Conservation (phyloP, 2,113 vertebrate species). For the Menidia beryllina region DNA sequence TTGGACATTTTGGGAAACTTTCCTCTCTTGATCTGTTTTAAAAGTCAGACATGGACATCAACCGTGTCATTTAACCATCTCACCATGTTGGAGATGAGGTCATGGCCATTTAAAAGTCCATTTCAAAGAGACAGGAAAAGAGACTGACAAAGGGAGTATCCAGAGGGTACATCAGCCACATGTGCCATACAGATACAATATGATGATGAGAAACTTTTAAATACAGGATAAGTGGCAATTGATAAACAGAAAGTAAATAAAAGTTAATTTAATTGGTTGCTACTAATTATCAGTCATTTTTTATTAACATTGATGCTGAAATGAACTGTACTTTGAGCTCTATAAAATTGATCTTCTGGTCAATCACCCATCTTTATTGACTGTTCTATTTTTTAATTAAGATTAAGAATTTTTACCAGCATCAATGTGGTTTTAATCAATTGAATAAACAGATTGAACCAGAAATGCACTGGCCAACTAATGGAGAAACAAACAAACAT, state of each 20-base stretch:
- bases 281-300: conserved; percentile 32
- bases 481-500: too few species aligned
- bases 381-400: too few species aligned
- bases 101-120: conserved; percentile 57
- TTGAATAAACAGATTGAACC: too few species aligned
- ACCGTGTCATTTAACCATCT: conserved; percentile 26
- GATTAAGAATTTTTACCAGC: too few species aligned
- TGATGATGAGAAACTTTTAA: conserved; percentile 1
- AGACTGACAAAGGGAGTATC: conserved; percentile 40
- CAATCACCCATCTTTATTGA: conserved; percentile 11
- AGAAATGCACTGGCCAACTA: too few species aligned
- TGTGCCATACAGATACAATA: conserved; percentile 27
- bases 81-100: conserved; percentile 43
- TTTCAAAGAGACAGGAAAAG: conserved; percentile 32
- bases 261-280: conserved; percentile 34
- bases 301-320: conserved; percentile 14
- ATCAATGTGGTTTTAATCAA: too few species aligned
- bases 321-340: conserved; percentile 10
- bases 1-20: conserved; percentile 28
- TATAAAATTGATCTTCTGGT: conserved; percentile 33
- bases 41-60: conserved; percentile 34
- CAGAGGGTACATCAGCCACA: conserved; percentile 23
- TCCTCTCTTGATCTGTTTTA: conserved; percentile 21
- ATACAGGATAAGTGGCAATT: neutral
- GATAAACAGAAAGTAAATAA: neutral